Conservation (phyloP, 1,140 invertebrate genomes). For the Galleria mellonella region DNA sequence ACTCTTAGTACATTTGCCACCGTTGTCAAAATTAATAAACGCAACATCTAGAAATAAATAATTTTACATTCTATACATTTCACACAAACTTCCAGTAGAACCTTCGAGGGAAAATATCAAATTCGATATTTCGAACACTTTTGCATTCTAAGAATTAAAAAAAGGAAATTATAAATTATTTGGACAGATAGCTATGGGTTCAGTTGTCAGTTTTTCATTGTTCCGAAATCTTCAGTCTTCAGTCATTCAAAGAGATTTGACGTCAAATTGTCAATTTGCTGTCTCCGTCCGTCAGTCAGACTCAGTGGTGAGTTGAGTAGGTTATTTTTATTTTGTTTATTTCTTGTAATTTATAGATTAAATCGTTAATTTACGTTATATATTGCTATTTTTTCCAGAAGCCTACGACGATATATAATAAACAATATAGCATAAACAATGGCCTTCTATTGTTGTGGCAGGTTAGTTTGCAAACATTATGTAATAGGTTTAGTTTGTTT, state of each 20-base stretch:
- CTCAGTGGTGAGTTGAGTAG: slow-evolving; percentile 32
- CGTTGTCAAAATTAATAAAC: slow-evolving; percentile 38
- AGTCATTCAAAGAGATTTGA: no score
- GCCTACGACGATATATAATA: slow-evolving; percentile 23
- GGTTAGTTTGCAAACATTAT: slow-evolving; percentile 57
- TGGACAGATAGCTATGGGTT: no score
- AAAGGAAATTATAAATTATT: no score
- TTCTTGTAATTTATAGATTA: slow-evolving; percentile 10
- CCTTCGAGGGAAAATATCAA: no score
- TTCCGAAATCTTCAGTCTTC: no score
- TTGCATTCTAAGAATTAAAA: slow-evolving; percentile 13
- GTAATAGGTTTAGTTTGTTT: slow-evolving; percentile 40
- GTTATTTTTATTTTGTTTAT: slow-evolving; percentile 11
- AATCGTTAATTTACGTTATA: neutral
- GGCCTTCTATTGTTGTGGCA: slow-evolving; percentile 51
- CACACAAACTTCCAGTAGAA: no score
- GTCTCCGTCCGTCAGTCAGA: no score
- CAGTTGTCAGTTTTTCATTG: no score
- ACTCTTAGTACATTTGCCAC: slow-evolving; percentile 29
- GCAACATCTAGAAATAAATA: slow-evolving; percentile 27
- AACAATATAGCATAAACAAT: slow-evolving; percentile 17
- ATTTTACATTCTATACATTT: no score
- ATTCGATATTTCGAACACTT: no score
- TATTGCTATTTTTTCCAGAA: slow-evolving; percentile 25
- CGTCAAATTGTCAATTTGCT: no score